These are phyloP conservation scores for Edolisoma coerulescens DNA, from an alignment of 2,113 vertebrate genomes.

Conservation along the genomic window DNA sequence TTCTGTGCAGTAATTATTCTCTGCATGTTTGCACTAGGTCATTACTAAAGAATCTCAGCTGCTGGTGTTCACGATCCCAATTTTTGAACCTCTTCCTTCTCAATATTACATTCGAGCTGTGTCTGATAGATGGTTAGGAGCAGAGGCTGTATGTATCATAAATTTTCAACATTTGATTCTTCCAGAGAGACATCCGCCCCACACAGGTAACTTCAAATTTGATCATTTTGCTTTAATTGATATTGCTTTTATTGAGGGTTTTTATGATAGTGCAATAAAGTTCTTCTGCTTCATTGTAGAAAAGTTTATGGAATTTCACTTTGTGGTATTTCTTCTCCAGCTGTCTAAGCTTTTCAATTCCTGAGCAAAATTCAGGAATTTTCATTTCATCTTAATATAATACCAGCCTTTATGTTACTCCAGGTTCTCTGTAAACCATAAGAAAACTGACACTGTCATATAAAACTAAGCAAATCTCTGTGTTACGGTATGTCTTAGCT, in stretches of 20 bases:
- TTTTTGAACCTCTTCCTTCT: slow-evolving; percentile 96
- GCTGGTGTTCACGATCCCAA: slow-evolving; percentile 95
- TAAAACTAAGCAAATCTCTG: background rate
- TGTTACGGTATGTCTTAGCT: background rate
- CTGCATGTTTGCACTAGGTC: slow-evolving; percentile 75
- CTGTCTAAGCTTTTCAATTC: background rate
- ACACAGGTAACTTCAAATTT: slow-evolving; percentile 84
- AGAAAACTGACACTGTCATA: background rate
- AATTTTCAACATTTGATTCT: slow-evolving; percentile 98
- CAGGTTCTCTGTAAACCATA: background rate
- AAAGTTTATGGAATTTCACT: background rate
- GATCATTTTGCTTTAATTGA: background rate
- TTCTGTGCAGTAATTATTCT: background rate
- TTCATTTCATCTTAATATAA: background rate
- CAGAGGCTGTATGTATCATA: slow-evolving; percentile 93
- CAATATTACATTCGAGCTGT: slow-evolving; percentile 97
- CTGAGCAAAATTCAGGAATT: background rate
- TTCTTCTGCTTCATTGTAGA: background rate
- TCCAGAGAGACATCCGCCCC: slow-evolving; percentile 94
- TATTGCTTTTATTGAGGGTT: background rate
- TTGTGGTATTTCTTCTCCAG: background rate
- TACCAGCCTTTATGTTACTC: background rate
- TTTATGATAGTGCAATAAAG: background rate
- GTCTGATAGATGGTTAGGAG: slow-evolving; percentile 95
- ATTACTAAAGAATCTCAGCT: slow-evolving; percentile 86